phyloP scores from a whole-genome alignment of 2,797 vertebrate species.

The Bovichtus variegatus region DNA sequence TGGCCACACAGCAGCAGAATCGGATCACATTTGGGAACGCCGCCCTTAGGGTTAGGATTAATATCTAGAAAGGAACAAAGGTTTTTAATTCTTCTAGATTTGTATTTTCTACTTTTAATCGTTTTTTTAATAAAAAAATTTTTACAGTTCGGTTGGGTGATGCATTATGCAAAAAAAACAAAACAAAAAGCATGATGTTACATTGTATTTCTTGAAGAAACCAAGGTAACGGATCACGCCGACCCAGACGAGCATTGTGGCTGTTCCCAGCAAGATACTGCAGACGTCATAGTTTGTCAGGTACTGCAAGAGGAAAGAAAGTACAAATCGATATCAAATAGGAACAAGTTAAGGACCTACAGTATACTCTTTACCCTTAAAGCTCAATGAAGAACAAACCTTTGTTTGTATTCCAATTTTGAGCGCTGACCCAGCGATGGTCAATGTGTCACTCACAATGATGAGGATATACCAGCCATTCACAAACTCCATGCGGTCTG shows the following conservation, averaged over 20 bases:
- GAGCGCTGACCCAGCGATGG: slow-evolving; percentile 90
- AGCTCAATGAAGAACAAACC: slow-evolving; percentile 72
- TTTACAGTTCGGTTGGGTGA: neutral
- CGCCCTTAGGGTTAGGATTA: slow-evolving; percentile 93
- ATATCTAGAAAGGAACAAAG: slow-evolving; percentile 84
- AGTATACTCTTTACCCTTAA: neutral
- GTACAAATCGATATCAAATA: neutral
- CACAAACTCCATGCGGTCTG: slow-evolving; percentile 94
- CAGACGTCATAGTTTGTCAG: slow-evolving; percentile 94
- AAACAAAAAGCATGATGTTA: slow-evolving; percentile 68
- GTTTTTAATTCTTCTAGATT: neutral
- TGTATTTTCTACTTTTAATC: neutral
- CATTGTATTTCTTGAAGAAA: slow-evolving; percentile 98
- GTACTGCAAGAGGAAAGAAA: slow-evolving; percentile 80
- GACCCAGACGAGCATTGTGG: slow-evolving; percentile 95
- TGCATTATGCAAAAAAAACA: neutral
- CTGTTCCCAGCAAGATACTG: slow-evolving; percentile 93
- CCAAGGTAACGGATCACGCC: slow-evolving; percentile 96
- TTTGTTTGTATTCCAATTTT: slow-evolving; percentile 98
- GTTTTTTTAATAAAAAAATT: too few species aligned
- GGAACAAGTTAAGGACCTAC: neutral
- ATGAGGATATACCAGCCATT: slow-evolving; percentile 97
- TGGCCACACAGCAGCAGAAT: slow-evolving; percentile 93
- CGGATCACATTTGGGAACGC: slow-evolving; percentile 93
- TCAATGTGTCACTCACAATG: slow-evolving; percentile 90